These are phyloP conservation scores for Natrix natrix DNA, from an alignment of 2,797 vertebrate genomes.

Conservation along the genomic window DNA sequence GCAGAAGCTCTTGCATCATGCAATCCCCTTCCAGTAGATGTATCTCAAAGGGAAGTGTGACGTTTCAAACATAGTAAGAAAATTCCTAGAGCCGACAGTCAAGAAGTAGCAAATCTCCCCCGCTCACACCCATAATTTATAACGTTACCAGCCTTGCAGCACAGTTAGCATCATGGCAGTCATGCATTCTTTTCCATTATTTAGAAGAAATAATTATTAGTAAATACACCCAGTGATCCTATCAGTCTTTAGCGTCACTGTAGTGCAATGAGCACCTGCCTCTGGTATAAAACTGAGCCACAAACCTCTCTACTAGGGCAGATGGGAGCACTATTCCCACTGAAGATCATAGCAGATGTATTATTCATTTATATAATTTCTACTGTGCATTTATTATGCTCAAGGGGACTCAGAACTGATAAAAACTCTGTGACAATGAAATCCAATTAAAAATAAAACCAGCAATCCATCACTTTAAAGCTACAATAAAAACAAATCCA, in stretches of 20 bases:
- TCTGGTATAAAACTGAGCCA: not conserved
- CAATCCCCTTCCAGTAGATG: not conserved
- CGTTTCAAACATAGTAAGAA: not conserved
- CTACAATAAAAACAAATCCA: slow-evolving; percentile 14
- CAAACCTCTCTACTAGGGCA: too few relatives aligned
- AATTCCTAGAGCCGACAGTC: not conserved
- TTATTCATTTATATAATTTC: slow-evolving; percentile 6
- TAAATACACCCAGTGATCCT: not conserved
- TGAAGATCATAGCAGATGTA: not conserved
- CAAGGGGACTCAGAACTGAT: not conserved
- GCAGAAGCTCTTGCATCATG: not conserved
- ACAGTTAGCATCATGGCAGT: not conserved
- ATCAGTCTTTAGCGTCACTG: not conserved
- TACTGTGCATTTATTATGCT: not conserved
- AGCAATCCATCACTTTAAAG: slow-evolving; percentile 4
- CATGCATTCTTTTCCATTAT: not conserved
- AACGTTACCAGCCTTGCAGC: not conserved
- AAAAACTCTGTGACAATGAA: slow-evolving; percentile 1
- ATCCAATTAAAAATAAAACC: slow-evolving; percentile 2
- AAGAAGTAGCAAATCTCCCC: not conserved
- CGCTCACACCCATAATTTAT: not conserved
- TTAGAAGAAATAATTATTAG: not conserved
- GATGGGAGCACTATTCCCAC: not conserved
- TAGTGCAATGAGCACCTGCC: not conserved
- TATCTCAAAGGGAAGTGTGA: not conserved